Percentiles rank a stretch among this genome's conserved stretches.
These are phyloP conservation scores for Heliconius himera DNA, from an alignment of 1,140 invertebrate genomes.

Conservation along the genomic window DNA sequence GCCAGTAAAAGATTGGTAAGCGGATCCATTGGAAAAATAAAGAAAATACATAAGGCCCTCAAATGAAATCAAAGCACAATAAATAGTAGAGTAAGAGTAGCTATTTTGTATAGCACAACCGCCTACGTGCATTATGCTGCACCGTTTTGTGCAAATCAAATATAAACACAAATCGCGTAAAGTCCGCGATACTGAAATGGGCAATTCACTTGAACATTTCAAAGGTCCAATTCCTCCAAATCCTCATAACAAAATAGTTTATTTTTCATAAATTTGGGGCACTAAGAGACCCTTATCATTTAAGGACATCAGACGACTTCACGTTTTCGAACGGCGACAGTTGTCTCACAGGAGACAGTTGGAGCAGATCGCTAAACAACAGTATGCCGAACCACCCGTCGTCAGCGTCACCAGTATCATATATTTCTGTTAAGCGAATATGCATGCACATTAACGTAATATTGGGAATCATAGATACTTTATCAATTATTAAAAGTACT, in stretches of 20 bases:
- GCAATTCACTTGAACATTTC: too few species aligned
- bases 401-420: background rate
- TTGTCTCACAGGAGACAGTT: background rate
- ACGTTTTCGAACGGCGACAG: background rate
- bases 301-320: background rate
- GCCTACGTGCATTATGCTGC: too few species aligned
- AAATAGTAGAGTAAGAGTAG: too few species aligned
- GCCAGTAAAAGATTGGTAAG: too few species aligned
- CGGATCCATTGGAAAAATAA: too few species aligned
- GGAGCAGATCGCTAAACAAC: background rate
- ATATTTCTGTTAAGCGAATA: constrained; percentile 15
- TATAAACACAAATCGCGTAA: too few species aligned
- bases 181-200: too few species aligned
- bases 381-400: background rate
- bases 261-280: constrained; percentile 43
- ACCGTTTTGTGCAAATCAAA: too few species aligned
- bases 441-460: background rate
- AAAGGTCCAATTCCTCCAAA: constrained; percentile 18
- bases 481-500: constrained; percentile 9
- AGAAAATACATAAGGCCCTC: too few species aligned
- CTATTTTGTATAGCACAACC: too few species aligned
- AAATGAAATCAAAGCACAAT: too few species aligned
- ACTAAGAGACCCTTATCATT: constrained; percentile 35
- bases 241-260: constrained; percentile 42
- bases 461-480: constrained; percentile 12